phyloP scores from a whole-genome alignment of 2,797 vertebrate species.

The Phyllotis vaccarum region DNA sequence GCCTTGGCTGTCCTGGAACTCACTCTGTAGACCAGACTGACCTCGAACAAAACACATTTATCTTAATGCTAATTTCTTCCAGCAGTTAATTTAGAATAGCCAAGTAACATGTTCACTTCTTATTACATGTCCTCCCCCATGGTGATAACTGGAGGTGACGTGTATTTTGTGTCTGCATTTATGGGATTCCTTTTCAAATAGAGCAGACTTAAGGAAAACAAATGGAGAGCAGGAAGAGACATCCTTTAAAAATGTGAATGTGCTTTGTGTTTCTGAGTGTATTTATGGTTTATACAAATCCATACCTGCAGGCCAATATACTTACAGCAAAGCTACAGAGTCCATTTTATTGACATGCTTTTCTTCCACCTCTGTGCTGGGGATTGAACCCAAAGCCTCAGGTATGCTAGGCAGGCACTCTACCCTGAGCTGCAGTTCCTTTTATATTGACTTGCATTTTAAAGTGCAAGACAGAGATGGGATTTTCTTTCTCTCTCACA shows the following conservation, averaged over 20 bases:
- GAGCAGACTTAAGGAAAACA: not conserved
- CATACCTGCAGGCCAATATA: not conserved
- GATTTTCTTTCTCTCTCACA: not conserved
- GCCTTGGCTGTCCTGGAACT: not conserved
- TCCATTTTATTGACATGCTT: not conserved
- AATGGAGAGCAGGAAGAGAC: not conserved
- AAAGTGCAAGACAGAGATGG: not conserved
- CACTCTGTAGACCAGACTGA: not conserved
- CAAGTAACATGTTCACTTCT: not conserved
- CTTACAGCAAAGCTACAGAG: not conserved
- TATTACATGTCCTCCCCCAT: not conserved
- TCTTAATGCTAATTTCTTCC: constrained; percentile 14
- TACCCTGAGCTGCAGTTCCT: not conserved
- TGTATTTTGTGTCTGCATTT: not conserved
- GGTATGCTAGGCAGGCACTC: not conserved
- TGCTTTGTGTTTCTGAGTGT: not conserved
- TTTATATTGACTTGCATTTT: constrained; percentile 8
- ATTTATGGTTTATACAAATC: not conserved
- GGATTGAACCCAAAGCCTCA: not conserved
- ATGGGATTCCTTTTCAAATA: constrained; percentile 23
- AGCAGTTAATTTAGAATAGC: constrained; percentile 8
- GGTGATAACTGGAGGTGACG: not conserved
- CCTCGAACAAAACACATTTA: not conserved
- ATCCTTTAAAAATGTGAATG: not conserved
- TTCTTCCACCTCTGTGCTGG: not conserved